Conservation (phyloP, 2,888 invertebrate species). For the Hypsopygia costalis region DNA sequence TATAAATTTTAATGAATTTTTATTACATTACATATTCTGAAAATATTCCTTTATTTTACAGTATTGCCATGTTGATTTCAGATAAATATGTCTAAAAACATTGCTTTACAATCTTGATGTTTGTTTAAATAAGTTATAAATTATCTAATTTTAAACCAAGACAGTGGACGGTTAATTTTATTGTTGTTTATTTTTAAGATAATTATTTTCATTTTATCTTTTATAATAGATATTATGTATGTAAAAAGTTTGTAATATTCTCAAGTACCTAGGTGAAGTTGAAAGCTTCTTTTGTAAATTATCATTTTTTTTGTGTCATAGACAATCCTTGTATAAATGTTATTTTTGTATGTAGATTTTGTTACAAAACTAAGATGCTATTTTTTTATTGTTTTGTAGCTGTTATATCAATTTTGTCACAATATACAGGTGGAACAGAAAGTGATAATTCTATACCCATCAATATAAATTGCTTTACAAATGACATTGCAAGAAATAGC, state of each 20-base stretch:
- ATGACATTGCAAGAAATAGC: too few relatives aligned
- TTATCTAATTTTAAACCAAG: constrained; percentile 23
- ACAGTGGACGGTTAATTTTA: constrained; percentile 12
- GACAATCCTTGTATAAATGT: constrained; percentile 5
- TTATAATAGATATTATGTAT: constrained; percentile 2
- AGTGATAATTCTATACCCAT: too few relatives aligned
- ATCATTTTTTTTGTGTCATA: constrained; percentile 5
- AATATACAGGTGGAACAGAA: too few relatives aligned
- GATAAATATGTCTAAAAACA: neutral
- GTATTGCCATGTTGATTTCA: constrained; percentile 3
- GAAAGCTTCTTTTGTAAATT: neutral
- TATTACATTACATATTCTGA: neutral
- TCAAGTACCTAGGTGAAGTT: too few relatives aligned
- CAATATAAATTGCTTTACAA: too few relatives aligned
- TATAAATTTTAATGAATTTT: constrained; percentile 2
- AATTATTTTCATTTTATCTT: neutral
- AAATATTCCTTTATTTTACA: constrained; percentile 8
- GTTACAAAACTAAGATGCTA: constrained; percentile 1
- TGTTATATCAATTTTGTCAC: too few relatives aligned
- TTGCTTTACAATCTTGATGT: neutral
- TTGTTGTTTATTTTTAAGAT: constrained; percentile 35
- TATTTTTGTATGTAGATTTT: constrained; percentile 5
- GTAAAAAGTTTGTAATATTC: too few relatives aligned
- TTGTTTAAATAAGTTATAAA: constrained; percentile 4
- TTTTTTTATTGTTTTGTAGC: constrained; percentile 7